Conservation (phyloP, 2,797 vertebrate species). For the Pipistrellus pygmaeus region DNA sequence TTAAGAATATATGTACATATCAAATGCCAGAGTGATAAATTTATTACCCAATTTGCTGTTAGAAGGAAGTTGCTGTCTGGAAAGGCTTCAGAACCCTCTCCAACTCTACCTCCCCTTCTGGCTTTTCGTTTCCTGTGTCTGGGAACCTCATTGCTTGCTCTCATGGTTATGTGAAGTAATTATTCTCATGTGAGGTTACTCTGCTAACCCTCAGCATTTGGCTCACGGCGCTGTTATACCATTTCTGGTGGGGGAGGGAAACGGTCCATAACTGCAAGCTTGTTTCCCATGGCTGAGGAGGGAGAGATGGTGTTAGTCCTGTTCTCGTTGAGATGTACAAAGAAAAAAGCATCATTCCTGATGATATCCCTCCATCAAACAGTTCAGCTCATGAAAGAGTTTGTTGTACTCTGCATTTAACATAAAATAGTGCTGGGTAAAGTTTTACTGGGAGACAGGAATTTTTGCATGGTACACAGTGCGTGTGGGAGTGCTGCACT, state of each 20-base stretch:
- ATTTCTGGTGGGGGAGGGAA: conserved; percentile 45
- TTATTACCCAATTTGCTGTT: conserved; percentile 76
- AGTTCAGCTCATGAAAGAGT: neutral
- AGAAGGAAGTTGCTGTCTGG: conserved; percentile 80
- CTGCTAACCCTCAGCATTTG: conserved; percentile 57
- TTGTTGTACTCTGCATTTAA: neutral
- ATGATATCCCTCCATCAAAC: neutral
- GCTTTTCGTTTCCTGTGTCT: conserved; percentile 83
- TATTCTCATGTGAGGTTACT: conserved; percentile 78
- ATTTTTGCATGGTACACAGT: neutral
- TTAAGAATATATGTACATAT: conserved; percentile 55
- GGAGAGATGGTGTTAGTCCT: neutral
- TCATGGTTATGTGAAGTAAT: conserved; percentile 77
- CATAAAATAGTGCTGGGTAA: neutral
- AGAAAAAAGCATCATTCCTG: neutral
- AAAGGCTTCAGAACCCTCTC: conserved; percentile 76
- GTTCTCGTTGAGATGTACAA: neutral
- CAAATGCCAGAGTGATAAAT: conserved; percentile 77
- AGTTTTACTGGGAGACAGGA: conserved; percentile 23
- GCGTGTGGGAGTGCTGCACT: neutral
- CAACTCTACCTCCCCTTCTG: conserved; percentile 74
- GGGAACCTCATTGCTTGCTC: conserved; percentile 77
- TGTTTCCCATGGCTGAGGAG: conserved; percentile 17
- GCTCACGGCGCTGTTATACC: conserved; percentile 42
- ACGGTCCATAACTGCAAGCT: neutral